Evolutionary conservation across 2,888 invertebrate genomes (phyloP).

Genomic region (Nebria brevicollis): DNA sequence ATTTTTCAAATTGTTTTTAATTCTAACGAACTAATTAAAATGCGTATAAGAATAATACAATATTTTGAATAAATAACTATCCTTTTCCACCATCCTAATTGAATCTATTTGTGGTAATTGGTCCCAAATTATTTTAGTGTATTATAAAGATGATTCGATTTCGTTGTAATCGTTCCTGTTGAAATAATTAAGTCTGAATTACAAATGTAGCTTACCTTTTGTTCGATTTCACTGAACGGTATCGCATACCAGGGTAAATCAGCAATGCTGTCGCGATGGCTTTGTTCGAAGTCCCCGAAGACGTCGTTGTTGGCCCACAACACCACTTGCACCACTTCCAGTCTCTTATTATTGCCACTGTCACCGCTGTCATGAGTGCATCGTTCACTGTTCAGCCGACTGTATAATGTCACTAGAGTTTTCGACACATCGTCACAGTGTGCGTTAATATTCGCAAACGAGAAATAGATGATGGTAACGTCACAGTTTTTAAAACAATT

Average conservation of each 20-base stretch:
- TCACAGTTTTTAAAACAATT: slow-evolving; percentile 67
- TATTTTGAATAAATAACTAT: too few species aligned
- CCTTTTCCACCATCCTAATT: too few species aligned
- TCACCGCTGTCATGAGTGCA: slow-evolving; percentile 53
- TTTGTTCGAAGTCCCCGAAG: slow-evolving; percentile 72
- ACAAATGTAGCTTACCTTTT: slow-evolving; percentile 67
- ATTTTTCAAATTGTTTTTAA: too few species aligned
- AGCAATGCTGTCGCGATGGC: slow-evolving; percentile 70
- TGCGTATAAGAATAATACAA: too few species aligned
- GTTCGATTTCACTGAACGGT: slow-evolving; percentile 75
- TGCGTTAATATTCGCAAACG: slow-evolving; percentile 75
- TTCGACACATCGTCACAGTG: slow-evolving; percentile 75
- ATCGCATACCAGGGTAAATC: slow-evolving; percentile 78
- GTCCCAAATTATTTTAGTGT: too few species aligned
- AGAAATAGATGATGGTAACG: slow-evolving; percentile 74
- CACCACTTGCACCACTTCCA: slow-evolving; percentile 76
- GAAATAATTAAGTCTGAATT: too few species aligned
- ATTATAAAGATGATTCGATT: too few species aligned
- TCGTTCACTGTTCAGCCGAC: slow-evolving; percentile 56
- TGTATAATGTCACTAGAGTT: slow-evolving; percentile 70
- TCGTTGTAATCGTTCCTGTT: too few species aligned
- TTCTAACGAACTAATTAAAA: too few species aligned
- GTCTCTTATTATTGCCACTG: slow-evolving; percentile 57
- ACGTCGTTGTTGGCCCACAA: slow-evolving; percentile 75
- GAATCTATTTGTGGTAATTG: too few species aligned